Percentiles rank a stretch among this genome's conserved stretches.
Conservation (phyloP, 2,797 vertebrate genomes). For the Poecilia gillii region DNA sequence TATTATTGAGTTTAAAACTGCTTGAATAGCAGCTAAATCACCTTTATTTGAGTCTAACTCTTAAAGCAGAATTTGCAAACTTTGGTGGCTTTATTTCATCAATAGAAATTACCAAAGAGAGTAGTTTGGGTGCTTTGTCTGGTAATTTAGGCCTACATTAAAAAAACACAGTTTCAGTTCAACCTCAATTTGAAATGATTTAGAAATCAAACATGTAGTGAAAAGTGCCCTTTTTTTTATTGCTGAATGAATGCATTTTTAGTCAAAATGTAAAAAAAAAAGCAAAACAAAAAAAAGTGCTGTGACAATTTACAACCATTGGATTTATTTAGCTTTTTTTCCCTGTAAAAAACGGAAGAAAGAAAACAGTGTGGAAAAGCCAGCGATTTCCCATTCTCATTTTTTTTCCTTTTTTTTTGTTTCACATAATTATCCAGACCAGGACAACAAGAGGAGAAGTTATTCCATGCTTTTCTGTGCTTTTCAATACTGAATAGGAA, state of each 20-base stretch:
- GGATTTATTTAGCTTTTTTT: neutral
- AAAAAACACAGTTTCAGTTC: neutral
- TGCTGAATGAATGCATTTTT: neutral
- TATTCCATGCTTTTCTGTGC: neutral
- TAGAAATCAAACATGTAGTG: neutral
- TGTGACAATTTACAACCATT: neutral
- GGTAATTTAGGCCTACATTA: neutral
- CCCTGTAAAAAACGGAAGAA: neutral
- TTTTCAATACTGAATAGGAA: neutral
- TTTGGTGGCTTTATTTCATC: neutral
- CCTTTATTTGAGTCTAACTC: neutral
- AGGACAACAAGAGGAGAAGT: neutral
- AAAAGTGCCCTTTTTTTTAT: neutral
- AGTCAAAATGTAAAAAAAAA: neutral
- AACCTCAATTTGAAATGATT: neutral
- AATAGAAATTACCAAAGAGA: neutral
- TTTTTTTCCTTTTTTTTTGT: neutral
- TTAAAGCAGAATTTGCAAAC: neutral
- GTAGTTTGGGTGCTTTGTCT: neutral
- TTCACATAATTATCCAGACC: neutral
- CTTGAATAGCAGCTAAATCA: neutral
- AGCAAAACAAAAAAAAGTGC: neutral
- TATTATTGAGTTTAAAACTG: neutral
- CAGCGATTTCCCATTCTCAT: neutral
- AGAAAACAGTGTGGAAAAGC: neutral